Base-by-base conservation (phyloP, 2,888 invertebrate genomes). In the Melieria crassipennis region DNA sequence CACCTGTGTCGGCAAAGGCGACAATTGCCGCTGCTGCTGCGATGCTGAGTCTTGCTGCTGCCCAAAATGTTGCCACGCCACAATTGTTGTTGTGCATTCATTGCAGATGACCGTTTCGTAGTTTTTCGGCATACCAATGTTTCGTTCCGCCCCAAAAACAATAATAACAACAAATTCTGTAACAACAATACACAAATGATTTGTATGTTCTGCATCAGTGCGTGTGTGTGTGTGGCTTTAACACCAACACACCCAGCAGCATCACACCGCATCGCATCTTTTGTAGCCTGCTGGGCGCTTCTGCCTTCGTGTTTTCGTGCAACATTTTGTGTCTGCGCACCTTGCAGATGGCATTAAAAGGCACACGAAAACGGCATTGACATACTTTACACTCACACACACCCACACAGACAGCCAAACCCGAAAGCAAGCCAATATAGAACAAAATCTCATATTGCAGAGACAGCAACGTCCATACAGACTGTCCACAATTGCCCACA, bases 31-130 rank as follows among this genome's bases (percentile, higher is more conserved):
- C 58, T 48, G 30, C 50, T 69, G 56, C 52, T 43, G 65, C 73
- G 45, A 11, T 46, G 50, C 60, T 57, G 30, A 69, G 72, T 73
- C 57, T 65, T 55, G 48, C 75, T 75, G 77, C 66, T 56, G 9
- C 3, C 30, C 7, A 43, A 10, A 7, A n/a, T 52, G n/a, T 42
- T 56, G 48, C 56, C 11, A 13, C 69, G 67, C 60, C 67, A 16
- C 30, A 47, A 57, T 56, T 46, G 56, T 56, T 63, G 30, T 57
- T 71, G 30, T 67, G 65, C 71, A 75, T 64, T 74, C 78, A 79
- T 84, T 83, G 83, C 83, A 78, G 83, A 83, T 83, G 83, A 81
- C 84, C 83, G 74, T 81, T 80, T 80, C 81, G 43, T 58, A 50
- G 67, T 67, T 67, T 42, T 13, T 11, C 61, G 61, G 60, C 60